Base-by-base conservation (phyloP, 2,888 invertebrate species). In the Euzetes globulus region DNA sequence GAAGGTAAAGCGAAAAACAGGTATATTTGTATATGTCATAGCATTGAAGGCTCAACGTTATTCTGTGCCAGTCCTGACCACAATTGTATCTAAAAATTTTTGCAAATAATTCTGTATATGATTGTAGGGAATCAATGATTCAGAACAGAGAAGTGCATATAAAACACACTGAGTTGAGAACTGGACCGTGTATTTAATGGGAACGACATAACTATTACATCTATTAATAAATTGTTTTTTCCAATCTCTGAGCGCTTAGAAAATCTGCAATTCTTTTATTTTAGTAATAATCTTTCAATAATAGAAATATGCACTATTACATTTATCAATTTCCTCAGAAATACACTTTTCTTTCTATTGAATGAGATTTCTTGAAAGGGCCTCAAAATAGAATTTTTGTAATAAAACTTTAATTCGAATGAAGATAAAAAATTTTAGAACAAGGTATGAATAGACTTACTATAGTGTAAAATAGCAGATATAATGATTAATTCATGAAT, bases 1-100 rank as follows among this genome's bases (percentile, higher is more conserved):
- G 33, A 33, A 68, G 68, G 68, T 29, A 68, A 41, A n/a, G n/a
- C 41, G 41, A 41, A 41, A 68, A 68, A 68, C 68, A 68, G 68
- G 68, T 68, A 68, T 65, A 19, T 33, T 65, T 19, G 33, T 37
- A n/a, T 19, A 37, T 68, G 68, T 68, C 68, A 68, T 68, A 68
- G n/a, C 27, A 29, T 27, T 7, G 37, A 41, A 37, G 37, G 68
- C 22, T 45, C 19, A 45, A 19, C 37, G 41, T 7, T 37, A 37
- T 41, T 68, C 5, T 22, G 5, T 41, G 19, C 9, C 4, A 68
- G 37, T n/a, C 15, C 37, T 37, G 37, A 63, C 29, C 33, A n/a
- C 37, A 17, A 60, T 60, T 60, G 15, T 22, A 22, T 68, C n/a
- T n/a, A 19, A 17, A 68, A 60, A n/a, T 33, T 60, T 33, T 33